A percentile compares a stretch with the other conserved stretches of the same genome.
phyloP scores from a whole-genome alignment of 2,888 invertebrate species.

The Coelinius sp. region DNA sequence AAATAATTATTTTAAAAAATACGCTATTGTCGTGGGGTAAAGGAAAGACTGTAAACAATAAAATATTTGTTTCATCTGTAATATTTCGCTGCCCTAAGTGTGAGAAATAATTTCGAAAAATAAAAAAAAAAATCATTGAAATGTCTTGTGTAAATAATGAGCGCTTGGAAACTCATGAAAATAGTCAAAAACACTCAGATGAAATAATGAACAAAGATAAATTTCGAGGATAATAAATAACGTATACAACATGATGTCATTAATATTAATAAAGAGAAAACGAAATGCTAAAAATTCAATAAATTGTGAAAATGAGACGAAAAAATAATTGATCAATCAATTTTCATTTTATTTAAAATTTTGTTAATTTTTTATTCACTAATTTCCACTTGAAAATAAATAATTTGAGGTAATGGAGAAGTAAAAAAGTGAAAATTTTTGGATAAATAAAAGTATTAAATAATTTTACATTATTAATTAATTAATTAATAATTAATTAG shows the following conservation, averaged over 20 bases:
- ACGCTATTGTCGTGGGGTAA: slow-evolving; percentile 23
- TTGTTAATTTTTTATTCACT: not conserved
- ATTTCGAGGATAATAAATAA: slow-evolving; percentile 22
- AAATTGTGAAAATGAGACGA: not conserved
- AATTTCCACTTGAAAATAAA: not conserved
- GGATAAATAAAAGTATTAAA: slow-evolving; percentile 46
- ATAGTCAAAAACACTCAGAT: not conserved
- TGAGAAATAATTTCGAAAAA: not conserved
- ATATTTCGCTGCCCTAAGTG: not conserved
- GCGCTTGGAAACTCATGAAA: not conserved
- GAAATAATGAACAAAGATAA: not conserved
- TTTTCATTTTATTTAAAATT: not conserved
- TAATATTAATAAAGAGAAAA: slow-evolving; percentile 2
- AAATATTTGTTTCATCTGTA: slow-evolving; percentile 16
- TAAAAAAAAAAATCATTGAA: not conserved
- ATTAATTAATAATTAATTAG: slow-evolving; percentile 59
- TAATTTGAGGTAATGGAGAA: not conserved
- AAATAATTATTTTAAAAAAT: slow-evolving; percentile 20
- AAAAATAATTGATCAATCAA: not conserved
- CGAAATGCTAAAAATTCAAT: not conserved
- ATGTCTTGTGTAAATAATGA: slow-evolving; percentile 8
- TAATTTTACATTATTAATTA: no score
- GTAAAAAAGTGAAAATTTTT: slow-evolving; percentile 22
- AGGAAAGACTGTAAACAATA: slow-evolving; percentile 24
- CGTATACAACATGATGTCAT: slow-evolving; percentile 12